Conservation (phyloP, 1,140 invertebrate genomes). For the Nasonia giraulti region DNA sequence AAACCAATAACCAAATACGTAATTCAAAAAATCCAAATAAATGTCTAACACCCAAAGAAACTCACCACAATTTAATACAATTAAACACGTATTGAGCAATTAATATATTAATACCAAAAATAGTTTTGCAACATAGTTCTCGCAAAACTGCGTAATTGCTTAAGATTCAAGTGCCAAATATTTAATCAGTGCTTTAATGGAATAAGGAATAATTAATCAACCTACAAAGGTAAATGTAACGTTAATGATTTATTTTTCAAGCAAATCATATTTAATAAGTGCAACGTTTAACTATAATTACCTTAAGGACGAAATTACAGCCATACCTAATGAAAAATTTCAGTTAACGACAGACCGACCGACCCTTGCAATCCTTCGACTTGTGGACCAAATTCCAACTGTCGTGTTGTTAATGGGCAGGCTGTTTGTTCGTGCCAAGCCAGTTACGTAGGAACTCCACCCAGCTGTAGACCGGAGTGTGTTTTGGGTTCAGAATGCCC, state of each 20-base stretch:
- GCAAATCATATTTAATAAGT: neutral
- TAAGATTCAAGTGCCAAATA: neutral
- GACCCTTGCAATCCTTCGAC: constrained; percentile 80
- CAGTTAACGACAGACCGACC: constrained; percentile 55
- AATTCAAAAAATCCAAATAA: neutral
- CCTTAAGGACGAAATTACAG: neutral
- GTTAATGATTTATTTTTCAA: neutral
- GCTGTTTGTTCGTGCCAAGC: constrained; percentile 76
- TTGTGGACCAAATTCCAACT: constrained; percentile 78
- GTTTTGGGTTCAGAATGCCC: constrained; percentile 84
- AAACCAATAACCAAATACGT: neutral
- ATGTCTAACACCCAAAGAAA: neutral
- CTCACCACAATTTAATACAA: neutral
- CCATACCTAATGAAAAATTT: constrained; percentile 55
- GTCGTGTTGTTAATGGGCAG: constrained; percentile 72
- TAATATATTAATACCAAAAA: neutral
- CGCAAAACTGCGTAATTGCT: neutral
- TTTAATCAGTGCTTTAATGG: constrained; percentile 7
- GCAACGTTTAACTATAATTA: neutral
- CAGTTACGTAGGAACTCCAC: constrained; percentile 70
- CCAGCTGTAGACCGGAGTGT: constrained; percentile 82
- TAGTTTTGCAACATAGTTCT: neutral
- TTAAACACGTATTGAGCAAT: neutral
- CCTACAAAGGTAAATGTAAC: neutral
- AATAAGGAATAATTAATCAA: constrained; percentile 1